A percentile compares a stretch with the other conserved stretches of the same genome.
Conservation (phyloP, 2,113 vertebrate species). For the Saccopteryx bilineata region DNA sequence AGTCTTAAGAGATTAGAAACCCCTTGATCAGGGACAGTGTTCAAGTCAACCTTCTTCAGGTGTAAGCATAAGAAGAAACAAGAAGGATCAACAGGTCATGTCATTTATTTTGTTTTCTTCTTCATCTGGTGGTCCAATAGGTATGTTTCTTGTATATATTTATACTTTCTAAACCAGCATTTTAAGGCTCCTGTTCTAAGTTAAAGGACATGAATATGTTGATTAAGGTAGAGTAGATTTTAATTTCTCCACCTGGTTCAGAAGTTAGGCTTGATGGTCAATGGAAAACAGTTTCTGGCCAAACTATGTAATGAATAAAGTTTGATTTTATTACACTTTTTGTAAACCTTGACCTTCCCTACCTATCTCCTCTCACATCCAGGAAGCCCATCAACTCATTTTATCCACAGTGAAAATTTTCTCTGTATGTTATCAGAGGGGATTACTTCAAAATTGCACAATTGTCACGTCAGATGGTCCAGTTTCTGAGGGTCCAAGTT, state of each 20-base stretch:
- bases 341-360: constrained; percentile 30
- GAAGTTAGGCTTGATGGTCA: neutral
- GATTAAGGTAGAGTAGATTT: neutral
- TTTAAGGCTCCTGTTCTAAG: neutral
- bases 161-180: neutral
- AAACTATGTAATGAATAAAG: neutral
- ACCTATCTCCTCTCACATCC: constrained; percentile 25
- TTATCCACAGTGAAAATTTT: constrained; percentile 60
- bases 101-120: neutral
- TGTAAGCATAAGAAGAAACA: neutral
- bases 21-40: neutral
- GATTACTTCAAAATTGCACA: constrained; percentile 63
- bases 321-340: constrained; percentile 39
- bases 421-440: neutral
- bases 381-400: constrained; percentile 65
- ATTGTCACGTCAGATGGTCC: constrained; percentile 14
- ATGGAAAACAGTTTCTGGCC: neutral
- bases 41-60: neutral
- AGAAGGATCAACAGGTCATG: neutral
- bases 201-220: neutral
- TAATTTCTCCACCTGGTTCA: neutral
- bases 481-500: neutral
- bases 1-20: neutral
- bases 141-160: neutral
- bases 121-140: neutral